phyloP scores from a whole-genome alignment of 2,113 vertebrate species.

The Tauraco erythrolophus region DNA sequence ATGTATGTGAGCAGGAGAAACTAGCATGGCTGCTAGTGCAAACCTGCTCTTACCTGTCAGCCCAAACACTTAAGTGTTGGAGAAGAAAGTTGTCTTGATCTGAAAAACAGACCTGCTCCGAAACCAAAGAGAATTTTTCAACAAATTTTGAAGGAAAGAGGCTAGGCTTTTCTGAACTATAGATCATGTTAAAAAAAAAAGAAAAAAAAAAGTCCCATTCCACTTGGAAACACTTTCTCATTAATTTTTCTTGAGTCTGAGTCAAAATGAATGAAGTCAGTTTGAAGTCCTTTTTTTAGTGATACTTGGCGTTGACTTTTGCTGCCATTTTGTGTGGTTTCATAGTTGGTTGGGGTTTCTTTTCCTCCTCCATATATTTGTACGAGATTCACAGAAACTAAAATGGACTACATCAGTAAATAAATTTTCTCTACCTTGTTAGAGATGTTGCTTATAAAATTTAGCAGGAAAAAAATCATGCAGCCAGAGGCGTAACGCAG shows the following conservation, averaged over 20 bases:
- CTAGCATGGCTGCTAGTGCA: not conserved
- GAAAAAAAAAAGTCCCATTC: not conserved
- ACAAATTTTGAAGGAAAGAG: not conserved
- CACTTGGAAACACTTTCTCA: not conserved
- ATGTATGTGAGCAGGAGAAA: not conserved
- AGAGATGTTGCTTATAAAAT: not conserved
- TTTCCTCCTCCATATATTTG: not conserved
- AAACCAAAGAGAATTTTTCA: not conserved
- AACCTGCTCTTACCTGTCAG: not conserved
- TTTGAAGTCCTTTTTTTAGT: not conserved
- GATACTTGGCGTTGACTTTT: not conserved
- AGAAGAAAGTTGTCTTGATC: not conserved
- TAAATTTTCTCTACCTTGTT: not conserved
- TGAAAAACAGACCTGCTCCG: constrained; percentile 7
- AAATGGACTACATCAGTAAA: not conserved
- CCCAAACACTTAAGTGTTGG: not conserved
- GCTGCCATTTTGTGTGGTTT: not conserved
- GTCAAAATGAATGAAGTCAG: not conserved
- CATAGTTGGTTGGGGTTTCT: not conserved
- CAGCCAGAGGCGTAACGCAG: not conserved
- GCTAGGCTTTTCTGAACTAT: not conserved
- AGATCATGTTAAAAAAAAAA: not conserved
- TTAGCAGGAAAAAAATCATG: not conserved
- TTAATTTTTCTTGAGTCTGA: not conserved
- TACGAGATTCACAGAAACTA: not conserved